Base-by-base conservation (phyloP, 2,797 vertebrate genomes). In the Clangula hyemalis region DNA sequence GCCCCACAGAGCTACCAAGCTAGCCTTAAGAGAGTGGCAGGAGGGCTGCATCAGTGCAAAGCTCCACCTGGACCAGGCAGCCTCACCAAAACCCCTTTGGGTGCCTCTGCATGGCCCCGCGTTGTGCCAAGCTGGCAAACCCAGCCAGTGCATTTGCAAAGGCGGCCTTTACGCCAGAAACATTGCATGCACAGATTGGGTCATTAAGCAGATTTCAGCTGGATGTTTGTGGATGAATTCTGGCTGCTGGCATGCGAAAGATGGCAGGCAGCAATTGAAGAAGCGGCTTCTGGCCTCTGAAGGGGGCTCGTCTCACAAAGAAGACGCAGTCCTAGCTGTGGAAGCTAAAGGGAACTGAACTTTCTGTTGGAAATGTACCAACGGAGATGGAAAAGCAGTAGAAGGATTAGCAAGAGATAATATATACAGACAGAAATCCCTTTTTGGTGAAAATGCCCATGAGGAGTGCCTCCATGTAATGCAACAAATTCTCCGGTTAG, bases 161-260 rank as follows among this genome's bases (percentile, higher is more conserved):
- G 83, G 73, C 0, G 1, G 25, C 8, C 60, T 90, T 80, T 71
- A 30, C 0, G 81, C 90, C 95, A 94, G 85, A 28, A 92, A 80
- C 0, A 3, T 11, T 78, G 25, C 65, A 27, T 24, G 75, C 77
- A 62, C 75, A 85, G 80, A 74, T 2, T 69, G 93, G 38, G 77
- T 27, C 95, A 56, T 95, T 75, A 83, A 86, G 45, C 91, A 93
- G 86, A 62, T 77, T 96, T 85, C 90, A 90, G 89, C 86, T 87
- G 84, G 61, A 80, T 49, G 89, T 68, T 65, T 0, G 1, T 22
- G 57, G 30, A 5, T 9, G 75, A 81, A 56, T 85, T 80, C 78
- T 38, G 65, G 72, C 0, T 0, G 65, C 71, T 7, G 43, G 24
- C 61, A 81, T 8, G 0, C 16, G 72, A 73, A 90, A n/a, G 69